Percentiles rank a stretch among this genome's conserved stretches.
phyloP scores from a whole-genome alignment of 2,888 invertebrate species.

The Pollenia griseotomentosa region DNA sequence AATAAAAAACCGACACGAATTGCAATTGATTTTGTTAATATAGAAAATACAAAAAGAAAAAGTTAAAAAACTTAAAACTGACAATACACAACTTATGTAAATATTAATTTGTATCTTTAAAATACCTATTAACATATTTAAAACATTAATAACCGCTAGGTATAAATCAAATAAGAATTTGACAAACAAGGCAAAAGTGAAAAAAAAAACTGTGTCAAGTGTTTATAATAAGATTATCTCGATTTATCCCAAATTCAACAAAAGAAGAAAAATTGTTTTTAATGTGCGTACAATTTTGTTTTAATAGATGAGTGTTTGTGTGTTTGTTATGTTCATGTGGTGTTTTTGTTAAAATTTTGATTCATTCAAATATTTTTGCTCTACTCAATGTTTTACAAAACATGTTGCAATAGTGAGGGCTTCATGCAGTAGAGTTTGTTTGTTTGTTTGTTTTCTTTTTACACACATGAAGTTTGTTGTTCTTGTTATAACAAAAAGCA shows the following conservation, averaged over 20 bases:
- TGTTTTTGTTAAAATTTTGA: background rate
- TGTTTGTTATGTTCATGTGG: background rate
- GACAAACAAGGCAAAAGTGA: background rate
- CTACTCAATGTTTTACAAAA: background rate
- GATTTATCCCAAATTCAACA: slow-evolving; percentile 26
- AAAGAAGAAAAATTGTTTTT: slow-evolving; percentile 8
- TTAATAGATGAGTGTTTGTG: background rate
- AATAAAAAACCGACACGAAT: slow-evolving; percentile 65
- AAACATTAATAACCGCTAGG: background rate
- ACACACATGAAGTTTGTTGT: background rate
- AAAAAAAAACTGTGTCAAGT: slow-evolving; percentile 63
- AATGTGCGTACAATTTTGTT: background rate
- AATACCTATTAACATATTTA: slow-evolving; percentile 3
- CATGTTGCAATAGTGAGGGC: slow-evolving; percentile 25
- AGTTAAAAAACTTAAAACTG: slow-evolving; percentile 10
- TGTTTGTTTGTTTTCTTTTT: slow-evolving; percentile 12
- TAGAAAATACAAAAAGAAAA: slow-evolving; percentile 18
- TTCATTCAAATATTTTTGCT: slow-evolving; percentile 11
- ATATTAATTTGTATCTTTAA: background rate
- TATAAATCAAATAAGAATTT: slow-evolving; percentile 45
- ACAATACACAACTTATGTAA: slow-evolving; percentile 13
- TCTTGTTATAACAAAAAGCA: slow-evolving; percentile 12
- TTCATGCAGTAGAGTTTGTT: background rate
- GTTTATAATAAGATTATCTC: slow-evolving; percentile 61
- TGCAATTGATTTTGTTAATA: slow-evolving; percentile 68